Evolutionary conservation across 2,797 vertebrate genomes (phyloP).

Genomic region (Parauchenoglanis punctatus): DNA sequence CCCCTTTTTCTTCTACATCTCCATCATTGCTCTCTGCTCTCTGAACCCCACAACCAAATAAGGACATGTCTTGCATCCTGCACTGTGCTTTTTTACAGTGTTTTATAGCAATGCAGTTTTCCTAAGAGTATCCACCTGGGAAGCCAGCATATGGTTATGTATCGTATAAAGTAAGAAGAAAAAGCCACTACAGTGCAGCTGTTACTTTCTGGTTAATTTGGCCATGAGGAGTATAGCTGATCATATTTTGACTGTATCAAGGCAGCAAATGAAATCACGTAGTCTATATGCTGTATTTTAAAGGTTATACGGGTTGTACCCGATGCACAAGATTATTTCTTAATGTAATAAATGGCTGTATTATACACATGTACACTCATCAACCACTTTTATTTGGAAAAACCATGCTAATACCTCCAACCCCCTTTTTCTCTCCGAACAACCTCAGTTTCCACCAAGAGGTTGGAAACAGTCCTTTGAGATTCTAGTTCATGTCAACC

Average conservation of each 20-base stretch:
- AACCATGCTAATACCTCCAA: neutral
- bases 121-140: neutral
- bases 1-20: conserved; percentile 13
- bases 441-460: neutral
- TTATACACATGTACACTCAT: neutral
- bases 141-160: conserved; percentile 18
- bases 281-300: neutral
- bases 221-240: neutral
- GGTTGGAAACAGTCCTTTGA: neutral
- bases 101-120: neutral
- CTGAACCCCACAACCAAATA: neutral
- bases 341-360: neutral
- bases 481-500: neutral
- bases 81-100: neutral
- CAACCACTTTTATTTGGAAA: neutral
- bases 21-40: conserved; percentile 31
- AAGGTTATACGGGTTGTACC: neutral
- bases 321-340: neutral
- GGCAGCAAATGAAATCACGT: neutral
- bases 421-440: neutral
- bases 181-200: neutral
- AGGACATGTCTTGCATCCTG: neutral
- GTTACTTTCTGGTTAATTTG: neutral
- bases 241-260: neutral
- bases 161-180: neutral